Percentiles rank a stretch among this genome's conserved stretches.
These are phyloP conservation scores for Melanotaenia parkinsoni DNA, from an alignment of 2,797 vertebrate genomes.

Conservation along the genomic window DNA sequence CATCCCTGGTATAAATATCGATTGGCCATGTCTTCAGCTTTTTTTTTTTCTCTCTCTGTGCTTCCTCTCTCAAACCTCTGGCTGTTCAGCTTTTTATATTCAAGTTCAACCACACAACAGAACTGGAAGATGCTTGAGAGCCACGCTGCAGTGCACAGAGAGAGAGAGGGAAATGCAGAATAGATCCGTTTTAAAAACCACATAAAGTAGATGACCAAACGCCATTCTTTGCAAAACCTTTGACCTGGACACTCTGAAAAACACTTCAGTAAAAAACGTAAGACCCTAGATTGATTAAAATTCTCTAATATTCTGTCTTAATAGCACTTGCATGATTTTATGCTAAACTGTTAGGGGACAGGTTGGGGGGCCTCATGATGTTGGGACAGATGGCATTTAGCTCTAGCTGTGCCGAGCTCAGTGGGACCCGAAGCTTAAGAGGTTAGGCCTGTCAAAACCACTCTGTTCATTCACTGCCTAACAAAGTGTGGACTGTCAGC, in stretches of 20 bases:
- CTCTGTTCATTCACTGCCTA: constrained; percentile 96
- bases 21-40: constrained; percentile 11
- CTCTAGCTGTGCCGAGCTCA: constrained; percentile 93
- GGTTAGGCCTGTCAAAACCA: constrained; percentile 98
- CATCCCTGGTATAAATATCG: background rate
- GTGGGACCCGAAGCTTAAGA: constrained; percentile 95
- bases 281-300: constrained; percentile 15
- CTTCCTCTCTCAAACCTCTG: background rate
- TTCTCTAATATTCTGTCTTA: constrained; percentile 39
- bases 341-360: constrained; percentile 69
- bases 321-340: constrained; percentile 62
- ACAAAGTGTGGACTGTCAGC: constrained; percentile 92
- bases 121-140: background rate
- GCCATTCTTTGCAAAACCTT: constrained; percentile 26
- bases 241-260: constrained; percentile 11
- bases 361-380: constrained; percentile 79
- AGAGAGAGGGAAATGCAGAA: background rate
- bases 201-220: constrained; percentile 20
- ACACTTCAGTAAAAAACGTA: constrained; percentile 2
- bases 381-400: constrained; percentile 99
- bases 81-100: constrained; percentile 20
- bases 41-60: background rate
- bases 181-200: constrained; percentile 13
- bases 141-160: constrained; percentile 2
- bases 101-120: constrained; percentile 1